Conservation (phyloP, 1,140 invertebrate species). For the Danaus plexippus region DNA sequence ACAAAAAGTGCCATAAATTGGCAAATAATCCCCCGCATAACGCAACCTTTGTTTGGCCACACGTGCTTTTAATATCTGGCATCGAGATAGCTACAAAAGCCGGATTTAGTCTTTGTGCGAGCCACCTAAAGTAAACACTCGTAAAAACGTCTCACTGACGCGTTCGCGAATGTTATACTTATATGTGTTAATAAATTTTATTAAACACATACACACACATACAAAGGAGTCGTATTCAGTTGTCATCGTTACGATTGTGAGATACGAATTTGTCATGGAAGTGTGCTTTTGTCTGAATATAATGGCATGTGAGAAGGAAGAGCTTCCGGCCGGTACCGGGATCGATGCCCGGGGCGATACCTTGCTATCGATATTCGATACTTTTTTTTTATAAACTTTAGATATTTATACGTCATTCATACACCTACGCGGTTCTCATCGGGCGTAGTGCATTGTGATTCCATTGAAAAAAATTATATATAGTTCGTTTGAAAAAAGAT, state of each 20-base stretch:
- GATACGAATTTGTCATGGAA: constrained; percentile 65
- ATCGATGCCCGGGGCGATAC: constrained; percentile 56
- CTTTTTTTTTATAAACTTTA: constrained; percentile 42
- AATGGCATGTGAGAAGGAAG: constrained; percentile 62
- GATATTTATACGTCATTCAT: constrained; percentile 21
- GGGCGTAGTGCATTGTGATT: no score
- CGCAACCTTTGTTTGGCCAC: constrained; percentile 71
- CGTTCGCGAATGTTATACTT: constrained; percentile 22
- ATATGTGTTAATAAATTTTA: constrained; percentile 66
- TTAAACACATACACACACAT: constrained; percentile 38
- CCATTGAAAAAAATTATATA: no score
- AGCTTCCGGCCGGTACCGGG: constrained; percentile 44
- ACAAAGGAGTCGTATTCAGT: constrained; percentile 46
- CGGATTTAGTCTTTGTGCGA: constrained; percentile 51
- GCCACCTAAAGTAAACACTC: constrained; percentile 43
- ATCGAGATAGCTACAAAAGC: constrained; percentile 49
- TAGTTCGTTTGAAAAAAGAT: no score
- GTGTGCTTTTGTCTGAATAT: constrained; percentile 43
- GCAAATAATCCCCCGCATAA: constrained; percentile 71
- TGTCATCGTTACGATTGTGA: constrained; percentile 47
- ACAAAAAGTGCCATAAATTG: constrained; percentile 70
- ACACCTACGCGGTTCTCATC: constrained; percentile 9
- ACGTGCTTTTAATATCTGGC: constrained; percentile 69
- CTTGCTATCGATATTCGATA: constrained; percentile 59
- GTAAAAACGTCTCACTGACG: constrained; percentile 41